Base-by-base conservation (phyloP, 1,140 invertebrate genomes). In the Eriosoma lanigerum region DNA sequence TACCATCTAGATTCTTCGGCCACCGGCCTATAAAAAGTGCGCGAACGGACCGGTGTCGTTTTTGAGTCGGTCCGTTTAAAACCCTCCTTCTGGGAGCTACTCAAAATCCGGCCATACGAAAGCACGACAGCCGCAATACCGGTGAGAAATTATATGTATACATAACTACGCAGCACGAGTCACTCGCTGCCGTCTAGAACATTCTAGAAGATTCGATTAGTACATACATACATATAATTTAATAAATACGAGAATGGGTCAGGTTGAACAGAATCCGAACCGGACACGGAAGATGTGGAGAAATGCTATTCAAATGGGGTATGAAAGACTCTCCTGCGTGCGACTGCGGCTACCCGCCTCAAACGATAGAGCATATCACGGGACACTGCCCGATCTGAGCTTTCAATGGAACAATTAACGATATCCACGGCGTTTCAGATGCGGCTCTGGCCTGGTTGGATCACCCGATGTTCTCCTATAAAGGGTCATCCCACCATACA, bases 291-390 rank as follows among this genome's bases (percentile, higher is more conserved):
- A 29, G 26, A 68, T 68, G 64, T 68, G 64, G 17, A 38, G 64
- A 68, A 44, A 44, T 48, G 32, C 46, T 68, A 29, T 68, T 44
- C 64, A 68, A 68, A 68, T 68, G 64, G 64, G 64, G 64, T 68
- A 68, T 68, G 32, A 44, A 38, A 38, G 46, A 68, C 26, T 68
- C 64, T 68, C 64, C 26, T 44, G 46, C 32, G 32, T 68, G 26
- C 12, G 64, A 68, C 32, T 68, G 64, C 46, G 26, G 64, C 24
- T 15, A 38, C 46, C 2, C 4, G 13, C 19, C 32, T 44, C 64
- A 29, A n/a, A n/a, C n/a, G n/a, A 48, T 68, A 29, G 32, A 68
- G 64, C 24, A 68, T 48, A 68, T 68, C 46, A 68, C 9, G 15
- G 32, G 46, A 12, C 32, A 68, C 19, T 68, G 64, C 10, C 46